Conservation (phyloP, 2,797 vertebrate genomes). For the Hyperoplus immaculatus region DNA sequence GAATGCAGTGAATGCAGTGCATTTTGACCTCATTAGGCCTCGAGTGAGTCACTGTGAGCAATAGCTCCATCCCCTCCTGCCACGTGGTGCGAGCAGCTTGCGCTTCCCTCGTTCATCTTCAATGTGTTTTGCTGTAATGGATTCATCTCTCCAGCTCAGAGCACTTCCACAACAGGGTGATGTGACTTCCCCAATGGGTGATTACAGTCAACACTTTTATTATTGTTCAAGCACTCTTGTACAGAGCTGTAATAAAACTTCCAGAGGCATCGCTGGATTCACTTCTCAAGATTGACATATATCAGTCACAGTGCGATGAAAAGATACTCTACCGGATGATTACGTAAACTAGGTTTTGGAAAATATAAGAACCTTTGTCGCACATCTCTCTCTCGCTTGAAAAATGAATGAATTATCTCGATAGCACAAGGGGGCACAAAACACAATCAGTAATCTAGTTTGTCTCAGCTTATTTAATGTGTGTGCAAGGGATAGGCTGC, state of each 20-base stretch:
- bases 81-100: slow-evolving; percentile 28
- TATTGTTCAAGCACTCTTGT: not conserved
- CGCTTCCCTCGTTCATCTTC: slow-evolving; percentile 63
- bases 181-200: slow-evolving; percentile 37
- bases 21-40: slow-evolving; percentile 66
- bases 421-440: not conserved
- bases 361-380: not conserved
- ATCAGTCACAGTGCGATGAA: not conserved
- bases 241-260: not conserved
- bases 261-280: not conserved
- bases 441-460: not conserved
- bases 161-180: slow-evolving; percentile 67
- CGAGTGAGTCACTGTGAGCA: slow-evolving; percentile 57
- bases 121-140: slow-evolving; percentile 63
- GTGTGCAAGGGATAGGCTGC: not conserved
- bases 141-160: slow-evolving; percentile 68
- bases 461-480: not conserved
- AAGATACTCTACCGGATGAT: not conserved
- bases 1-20: slow-evolving; percentile 60
- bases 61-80: slow-evolving; percentile 45
- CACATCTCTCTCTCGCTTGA: not conserved
- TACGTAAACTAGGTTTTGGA: not conserved
- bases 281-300: not conserved
- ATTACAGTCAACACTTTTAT: slow-evolving; percentile 42
- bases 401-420: not conserved